Evolutionary conservation across 2,113 vertebrate species (phyloP).

Genomic region (Tragelaphus scriptus): DNA sequence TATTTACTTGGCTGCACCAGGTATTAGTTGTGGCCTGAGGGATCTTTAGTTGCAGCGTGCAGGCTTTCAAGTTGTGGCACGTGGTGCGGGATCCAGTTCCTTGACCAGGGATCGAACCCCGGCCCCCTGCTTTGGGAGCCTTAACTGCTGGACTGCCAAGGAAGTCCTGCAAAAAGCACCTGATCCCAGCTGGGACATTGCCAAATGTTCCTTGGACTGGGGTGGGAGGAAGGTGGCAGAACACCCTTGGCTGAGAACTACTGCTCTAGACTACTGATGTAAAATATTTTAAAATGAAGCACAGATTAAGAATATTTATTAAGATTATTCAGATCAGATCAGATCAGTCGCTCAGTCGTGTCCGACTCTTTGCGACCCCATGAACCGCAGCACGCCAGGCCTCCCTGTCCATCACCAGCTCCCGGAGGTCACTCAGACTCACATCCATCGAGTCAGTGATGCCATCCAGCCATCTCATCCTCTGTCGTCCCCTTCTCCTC

Average conservation of each 20-base stretch:
- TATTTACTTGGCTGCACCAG: background rate
- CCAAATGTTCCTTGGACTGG: background rate
- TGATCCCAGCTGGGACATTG: background rate
- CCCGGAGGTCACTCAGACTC: no score
- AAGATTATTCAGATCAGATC: no score
- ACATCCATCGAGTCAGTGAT: no score
- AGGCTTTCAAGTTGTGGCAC: background rate
- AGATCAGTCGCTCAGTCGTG: no score
- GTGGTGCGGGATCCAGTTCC: background rate
- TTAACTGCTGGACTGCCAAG: background rate
- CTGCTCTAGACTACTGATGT: no score
- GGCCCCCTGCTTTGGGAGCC: background rate
- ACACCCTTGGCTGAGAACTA: background rate
- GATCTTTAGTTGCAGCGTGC: background rate
- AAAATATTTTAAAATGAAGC: background rate
- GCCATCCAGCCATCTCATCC: no score
- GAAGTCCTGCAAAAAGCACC: background rate
- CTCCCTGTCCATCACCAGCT: no score
- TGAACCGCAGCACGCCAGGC: no score
- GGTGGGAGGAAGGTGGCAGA: fast-evolving
- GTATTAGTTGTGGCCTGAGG: background rate
- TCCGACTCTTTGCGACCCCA: no score
- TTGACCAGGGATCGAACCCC: background rate
- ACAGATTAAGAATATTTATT: fast-evolving
- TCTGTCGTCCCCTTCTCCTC: no score